Base-by-base conservation (phyloP, 2,113 vertebrate genomes). In the Emydura subglobosa region DNA sequence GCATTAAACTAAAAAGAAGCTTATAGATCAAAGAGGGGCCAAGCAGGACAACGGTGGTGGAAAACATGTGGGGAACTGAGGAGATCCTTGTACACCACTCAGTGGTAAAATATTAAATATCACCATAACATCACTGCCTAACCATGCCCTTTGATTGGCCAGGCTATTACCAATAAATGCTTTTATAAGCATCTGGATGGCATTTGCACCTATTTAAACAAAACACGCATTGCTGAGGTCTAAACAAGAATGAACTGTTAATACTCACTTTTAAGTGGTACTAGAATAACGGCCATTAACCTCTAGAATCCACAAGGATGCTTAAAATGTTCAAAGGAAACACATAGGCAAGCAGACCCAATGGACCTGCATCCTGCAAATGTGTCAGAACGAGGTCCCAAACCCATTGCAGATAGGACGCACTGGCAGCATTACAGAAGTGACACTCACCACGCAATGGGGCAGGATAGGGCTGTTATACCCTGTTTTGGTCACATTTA, bases 121-220 rank as follows among this genome's bases (percentile, higher is more conserved):
- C 98, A 85, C 94, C 91, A 98, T 98, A 98, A 98, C 98, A 98
- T 98, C 97, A 96, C 94, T 96, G 89, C 93, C 91, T 96, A 98
- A 97, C 98, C 98, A 99, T 98, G 97, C 91, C 94, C 95, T 98
- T 98, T 98, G 97, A 98, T 98, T 98, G 98, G 98, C 97, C 96
- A 97, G 89, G 95, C 94, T 97, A 98, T 98, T 98, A 96, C 97
- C 98, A 98, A 98, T 98, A 99, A 98, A 98, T 96, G 93, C 93
- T 95, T 98, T 98, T 96, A 94, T 97, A 98, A 98, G 98, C 98
- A 99, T 99, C 98, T 99, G 99, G 98, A 98, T 97, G 93, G 93
- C 98, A 98, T 99, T 99, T 98, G 98, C 98, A 99, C 98, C 98
- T 98, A 98, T 98, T 98, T 98, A 98, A 98, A 98, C 98, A 98